phyloP scores from a whole-genome alignment of 2,797 vertebrate species.

The Channallabes apus region DNA sequence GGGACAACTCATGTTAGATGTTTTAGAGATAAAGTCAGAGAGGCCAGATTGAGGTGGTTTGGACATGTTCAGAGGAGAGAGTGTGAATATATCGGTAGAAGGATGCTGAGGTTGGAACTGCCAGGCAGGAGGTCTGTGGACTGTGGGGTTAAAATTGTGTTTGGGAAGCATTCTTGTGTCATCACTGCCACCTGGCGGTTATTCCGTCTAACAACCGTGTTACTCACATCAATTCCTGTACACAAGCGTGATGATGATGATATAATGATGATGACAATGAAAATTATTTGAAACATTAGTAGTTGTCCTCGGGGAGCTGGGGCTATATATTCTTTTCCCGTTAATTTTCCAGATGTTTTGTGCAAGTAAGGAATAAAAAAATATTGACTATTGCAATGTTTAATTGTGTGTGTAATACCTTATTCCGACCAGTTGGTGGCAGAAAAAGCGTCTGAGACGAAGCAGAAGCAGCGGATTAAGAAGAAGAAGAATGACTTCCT shows the following conservation, averaged over 20 bases:
- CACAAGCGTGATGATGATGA: not conserved
- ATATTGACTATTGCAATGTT: not conserved
- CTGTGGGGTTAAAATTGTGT: not conserved
- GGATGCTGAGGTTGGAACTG: not conserved
- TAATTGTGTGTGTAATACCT: not conserved
- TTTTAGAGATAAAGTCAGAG: too few relatives aligned
- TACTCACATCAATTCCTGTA: too few relatives aligned
- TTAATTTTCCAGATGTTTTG: not conserved
- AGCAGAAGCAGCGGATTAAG: not conserved
- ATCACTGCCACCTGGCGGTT: slow-evolving; percentile 9
- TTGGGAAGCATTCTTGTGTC: not conserved
- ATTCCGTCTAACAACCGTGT: not conserved
- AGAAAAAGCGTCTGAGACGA: not conserved
- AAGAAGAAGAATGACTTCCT: not conserved
- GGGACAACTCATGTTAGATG: too few relatives aligned
- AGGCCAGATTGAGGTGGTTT: too few relatives aligned
- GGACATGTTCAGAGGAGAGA: too few relatives aligned
- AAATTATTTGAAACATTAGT: not conserved
- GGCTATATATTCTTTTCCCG: too few relatives aligned
- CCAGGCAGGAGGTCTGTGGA: too few relatives aligned
- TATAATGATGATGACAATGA: not conserved
- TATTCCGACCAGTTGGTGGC: not conserved
- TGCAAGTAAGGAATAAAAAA: not conserved
- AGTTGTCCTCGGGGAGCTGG: too few relatives aligned
- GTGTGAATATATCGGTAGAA: not conserved